Evolutionary conservation across 1,140 invertebrate genomes (phyloP), one percentile per base, ranked within the genome.

Genomic region (Cepaea nemoralis): DNA sequence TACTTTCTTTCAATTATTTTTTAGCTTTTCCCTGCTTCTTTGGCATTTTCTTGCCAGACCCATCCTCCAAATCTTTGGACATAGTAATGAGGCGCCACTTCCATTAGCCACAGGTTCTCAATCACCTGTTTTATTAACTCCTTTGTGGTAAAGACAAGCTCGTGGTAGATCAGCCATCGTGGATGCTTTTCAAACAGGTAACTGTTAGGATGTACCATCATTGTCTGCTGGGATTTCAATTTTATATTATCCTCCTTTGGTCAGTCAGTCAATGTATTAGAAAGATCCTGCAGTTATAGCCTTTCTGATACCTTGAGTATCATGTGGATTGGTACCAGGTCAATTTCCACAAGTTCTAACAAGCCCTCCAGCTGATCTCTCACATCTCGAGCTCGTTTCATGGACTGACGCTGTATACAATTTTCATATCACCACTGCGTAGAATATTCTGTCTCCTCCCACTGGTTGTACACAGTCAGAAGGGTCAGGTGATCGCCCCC

Each of bases 371-470:
- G 90, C 91, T 99, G 98, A 89, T 99, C 98, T 37, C 98, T 92
- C 0, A 99, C 97, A 93, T 99, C 98, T 81, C 98, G 92, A 0
- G 98, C 98, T 85, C 98, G 92, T 92, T 98, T 98, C 97, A 99
- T 97, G 0, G 98, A 99, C 82, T 95, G 93, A 90, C 99, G 95
- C 90, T 99, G 99, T 86, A 99, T 97, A 88, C 97, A 99, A 92
- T 99, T 99, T 92, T 99, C 98, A 88, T 97, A 99, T 91, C 99
- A 99, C 98, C 98, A 99, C 90, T 98, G 97, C 0, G 95, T 96
- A 42, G 96, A 97, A 90, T 95, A 97, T 83, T 97, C 96, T 0
- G 96, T 95, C 83, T 97, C 96, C n/a, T 94, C 94, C 97, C 97
- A 99, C 82, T 92, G 97, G 92, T 97, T 98, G 88, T 99, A 99